These are phyloP conservation scores for Caenorhabditis sp. DNA, from an alignment of 2,888 invertebrate species.

Conservation along the genomic window DNA sequence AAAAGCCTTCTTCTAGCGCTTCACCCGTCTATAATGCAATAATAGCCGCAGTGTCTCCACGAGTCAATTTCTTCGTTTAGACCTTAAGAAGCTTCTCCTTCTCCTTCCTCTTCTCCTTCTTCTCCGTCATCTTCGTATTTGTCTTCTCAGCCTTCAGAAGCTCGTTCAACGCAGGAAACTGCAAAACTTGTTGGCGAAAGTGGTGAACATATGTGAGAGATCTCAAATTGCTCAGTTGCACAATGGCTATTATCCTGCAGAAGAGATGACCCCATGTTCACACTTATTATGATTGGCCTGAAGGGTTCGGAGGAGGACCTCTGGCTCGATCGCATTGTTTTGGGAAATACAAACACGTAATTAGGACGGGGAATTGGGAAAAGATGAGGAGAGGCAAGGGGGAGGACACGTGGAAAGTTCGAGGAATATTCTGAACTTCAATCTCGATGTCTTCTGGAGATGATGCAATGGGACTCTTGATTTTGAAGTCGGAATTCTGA, in stretches of 20 bases:
- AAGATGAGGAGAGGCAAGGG: constrained; percentile 18
- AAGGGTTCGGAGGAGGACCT: too few species aligned
- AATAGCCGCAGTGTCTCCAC: constrained; percentile 43
- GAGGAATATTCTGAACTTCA: too few species aligned
- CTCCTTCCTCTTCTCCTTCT: too few species aligned
- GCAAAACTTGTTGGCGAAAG: constrained; percentile 37
- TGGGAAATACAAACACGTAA: constrained; percentile 53
- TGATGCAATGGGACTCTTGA: too few species aligned
- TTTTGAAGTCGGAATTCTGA: too few species aligned
- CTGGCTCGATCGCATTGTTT: constrained; percentile 53
- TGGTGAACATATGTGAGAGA: constrained; percentile 40
- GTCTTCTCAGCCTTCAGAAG: too few species aligned
- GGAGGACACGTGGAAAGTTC: background rate
- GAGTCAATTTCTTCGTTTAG: constrained; percentile 52
- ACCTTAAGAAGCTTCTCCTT: background rate
- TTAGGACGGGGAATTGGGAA: constrained; percentile 53
- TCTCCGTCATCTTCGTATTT: too few species aligned
- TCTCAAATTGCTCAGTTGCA: constrained; percentile 60
- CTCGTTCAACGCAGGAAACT: too few species aligned
- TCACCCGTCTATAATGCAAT: constrained; percentile 56
- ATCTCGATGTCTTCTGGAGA: too few species aligned
- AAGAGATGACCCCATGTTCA: too few species aligned
- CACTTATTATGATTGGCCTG: constrained; percentile 34
- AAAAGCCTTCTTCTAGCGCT: constrained; percentile 56
- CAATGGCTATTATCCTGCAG: constrained; percentile 39